These are phyloP conservation scores for Enteromius afrohamiltoni DNA, from an alignment of 2,797 vertebrate genomes.

Conservation along the genomic window DNA sequence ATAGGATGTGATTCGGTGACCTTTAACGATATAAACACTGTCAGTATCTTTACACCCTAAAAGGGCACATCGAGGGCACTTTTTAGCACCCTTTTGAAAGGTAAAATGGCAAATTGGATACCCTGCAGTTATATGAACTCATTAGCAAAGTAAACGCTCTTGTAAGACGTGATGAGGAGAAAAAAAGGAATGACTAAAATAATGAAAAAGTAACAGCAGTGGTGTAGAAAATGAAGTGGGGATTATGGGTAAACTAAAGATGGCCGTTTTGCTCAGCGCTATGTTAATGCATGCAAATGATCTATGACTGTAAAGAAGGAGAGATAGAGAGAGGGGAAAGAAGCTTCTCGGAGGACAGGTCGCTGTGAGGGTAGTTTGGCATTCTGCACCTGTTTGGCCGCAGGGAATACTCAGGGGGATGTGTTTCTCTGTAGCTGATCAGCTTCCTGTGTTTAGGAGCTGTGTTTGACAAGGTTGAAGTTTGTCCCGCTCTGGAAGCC, in stretches of 20 bases:
- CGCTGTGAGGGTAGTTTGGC: slow-evolving; percentile 46
- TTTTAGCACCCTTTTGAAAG: not conserved
- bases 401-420: slow-evolving; percentile 32
- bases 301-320: slow-evolving; percentile 68
- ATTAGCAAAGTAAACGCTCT: not conserved
- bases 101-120: not conserved
- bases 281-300: slow-evolving; percentile 85
- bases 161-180: not conserved
- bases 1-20: slow-evolving; percentile 18
- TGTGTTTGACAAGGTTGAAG: slow-evolving; percentile 53
- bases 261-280: slow-evolving; percentile 58
- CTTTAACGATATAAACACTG: slow-evolving; percentile 4
- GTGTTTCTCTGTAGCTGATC: slow-evolving; percentile 51
- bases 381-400: slow-evolving; percentile 58
- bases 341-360: slow-evolving; percentile 59
- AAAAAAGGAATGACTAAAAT: not conserved
- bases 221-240: slow-evolving; percentile 19
- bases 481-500: slow-evolving; percentile 27
- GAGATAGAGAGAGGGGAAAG: not conserved
- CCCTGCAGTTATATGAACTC: not conserved
- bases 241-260: slow-evolving; percentile 73
- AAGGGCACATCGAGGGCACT: not conserved
- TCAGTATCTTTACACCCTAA: slow-evolving; percentile 16
- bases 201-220: slow-evolving; percentile 22
- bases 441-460: slow-evolving; percentile 42